phyloP scores from a whole-genome alignment of 2,797 vertebrate genomes.

The Chiloscyllium punctatum region DNA sequence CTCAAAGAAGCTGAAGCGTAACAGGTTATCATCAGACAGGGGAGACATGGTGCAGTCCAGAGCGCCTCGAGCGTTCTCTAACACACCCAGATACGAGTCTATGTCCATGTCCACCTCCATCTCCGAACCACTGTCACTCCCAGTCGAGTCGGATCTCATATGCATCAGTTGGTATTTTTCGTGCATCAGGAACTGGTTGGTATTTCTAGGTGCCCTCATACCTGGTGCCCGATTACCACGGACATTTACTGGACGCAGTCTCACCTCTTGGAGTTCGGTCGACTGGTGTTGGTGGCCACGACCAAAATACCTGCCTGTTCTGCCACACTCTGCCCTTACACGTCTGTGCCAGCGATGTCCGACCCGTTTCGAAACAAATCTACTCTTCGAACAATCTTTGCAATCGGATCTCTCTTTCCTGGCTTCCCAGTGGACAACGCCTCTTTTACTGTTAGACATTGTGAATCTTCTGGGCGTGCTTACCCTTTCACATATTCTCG shows the following conservation, averaged over 20 bases:
- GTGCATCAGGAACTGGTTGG: constrained; percentile 83
- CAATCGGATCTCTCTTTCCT: constrained; percentile 40
- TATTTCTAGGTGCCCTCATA: constrained; percentile 80
- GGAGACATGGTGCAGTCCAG: constrained; percentile 56
- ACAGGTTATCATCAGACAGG: not conserved
- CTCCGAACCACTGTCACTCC: constrained; percentile 72
- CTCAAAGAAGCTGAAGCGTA: constrained; percentile 35
- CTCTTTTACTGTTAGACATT: constrained; percentile 56
- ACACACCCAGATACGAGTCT: constrained; percentile 76
- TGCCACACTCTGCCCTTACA: constrained; percentile 49
- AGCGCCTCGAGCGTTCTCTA: constrained; percentile 77
- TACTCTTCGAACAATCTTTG: constrained; percentile 39
- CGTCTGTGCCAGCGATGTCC: constrained; percentile 59
- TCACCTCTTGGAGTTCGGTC: constrained; percentile 44
- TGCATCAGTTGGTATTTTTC: constrained; percentile 82
- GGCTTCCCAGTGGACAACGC: constrained; percentile 47
- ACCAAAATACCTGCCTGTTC: constrained; percentile 41
- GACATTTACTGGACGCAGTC: constrained; percentile 67
- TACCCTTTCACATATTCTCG: constrained; percentile 59
- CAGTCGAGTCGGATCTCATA: constrained; percentile 76
- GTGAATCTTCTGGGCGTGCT: constrained; percentile 34
- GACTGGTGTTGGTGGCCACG: constrained; percentile 43
- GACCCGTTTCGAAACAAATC: constrained; percentile 42
- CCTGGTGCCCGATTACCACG: constrained; percentile 67
- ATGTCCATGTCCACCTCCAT: constrained; percentile 77